These are phyloP conservation scores for Heliothis subflexa DNA, from an alignment of 1,140 invertebrate genomes.

Conservation along the genomic window DNA sequence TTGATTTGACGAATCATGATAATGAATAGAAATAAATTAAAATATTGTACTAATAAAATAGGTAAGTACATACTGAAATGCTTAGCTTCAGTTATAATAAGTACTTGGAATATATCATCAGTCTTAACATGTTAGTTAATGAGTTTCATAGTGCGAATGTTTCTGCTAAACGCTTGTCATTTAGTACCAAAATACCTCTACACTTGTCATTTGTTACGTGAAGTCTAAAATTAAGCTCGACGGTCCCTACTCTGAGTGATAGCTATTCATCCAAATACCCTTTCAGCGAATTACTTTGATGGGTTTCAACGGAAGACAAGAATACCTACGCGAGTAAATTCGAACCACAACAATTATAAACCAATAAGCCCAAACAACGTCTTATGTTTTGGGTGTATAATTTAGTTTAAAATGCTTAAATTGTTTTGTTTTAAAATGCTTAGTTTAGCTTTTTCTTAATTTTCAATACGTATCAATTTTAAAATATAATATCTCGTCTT, in stretches of 20 bases:
- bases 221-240: slow-evolving; percentile 36
- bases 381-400: not conserved
- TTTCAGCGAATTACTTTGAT: slow-evolving; percentile 44
- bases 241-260: slow-evolving; percentile 34
- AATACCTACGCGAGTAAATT: slow-evolving; percentile 17
- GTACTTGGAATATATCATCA: slow-evolving; percentile 1
- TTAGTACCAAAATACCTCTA: slow-evolving; percentile 19
- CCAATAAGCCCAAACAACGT: not conserved
- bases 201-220: slow-evolving; percentile 37
- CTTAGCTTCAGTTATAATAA: not conserved
- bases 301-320: slow-evolving; percentile 21
- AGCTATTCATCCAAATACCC: slow-evolving; percentile 38
- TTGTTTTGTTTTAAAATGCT: too few relatives aligned
- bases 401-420: too few relatives aligned
- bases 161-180: slow-evolving; percentile 18
- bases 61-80: not conserved
- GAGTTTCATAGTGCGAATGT: slow-evolving; percentile 29
- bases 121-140: slow-evolving; percentile 19
- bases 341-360: not conserved
- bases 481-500: not conserved
- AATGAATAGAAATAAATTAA: too few relatives aligned
- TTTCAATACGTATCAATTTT: too few relatives aligned
- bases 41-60: too few relatives aligned
- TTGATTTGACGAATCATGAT: not conserved
- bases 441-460: too few relatives aligned